Percentiles rank a stretch among this genome's conserved stretches.
Evolutionary conservation across 2,888 invertebrate genomes (phyloP).

Genomic region (Sipha maydis): DNA sequence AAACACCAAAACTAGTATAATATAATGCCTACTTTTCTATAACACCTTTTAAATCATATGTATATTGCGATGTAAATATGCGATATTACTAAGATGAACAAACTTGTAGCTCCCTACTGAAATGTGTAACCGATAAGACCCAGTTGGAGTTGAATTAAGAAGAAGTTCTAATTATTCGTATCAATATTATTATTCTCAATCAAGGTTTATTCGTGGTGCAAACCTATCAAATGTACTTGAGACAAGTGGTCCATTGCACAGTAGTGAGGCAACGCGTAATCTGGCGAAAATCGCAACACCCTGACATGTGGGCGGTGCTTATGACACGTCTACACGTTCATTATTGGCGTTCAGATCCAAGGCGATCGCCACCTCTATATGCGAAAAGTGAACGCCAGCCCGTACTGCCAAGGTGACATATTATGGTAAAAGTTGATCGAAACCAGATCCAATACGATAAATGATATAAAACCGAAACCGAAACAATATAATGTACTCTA

Average conservation of each 20-base stretch:
- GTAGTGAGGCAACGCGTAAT: constrained; percentile 48
- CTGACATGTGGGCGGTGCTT: constrained; percentile 61
- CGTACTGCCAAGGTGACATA: constrained; percentile 56
- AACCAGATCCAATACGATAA: constrained; percentile 60
- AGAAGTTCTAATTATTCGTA: constrained; percentile 29
- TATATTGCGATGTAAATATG: too few species aligned
- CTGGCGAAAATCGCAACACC: constrained; percentile 57
- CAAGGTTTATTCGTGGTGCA: constrained; percentile 12
- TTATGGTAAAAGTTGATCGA: constrained; percentile 61
- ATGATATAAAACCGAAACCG: constrained; percentile 45
- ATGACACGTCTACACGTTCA: constrained; percentile 60
- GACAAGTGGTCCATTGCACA: constrained; percentile 35
- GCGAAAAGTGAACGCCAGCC: constrained; percentile 60
- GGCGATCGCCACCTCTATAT: constrained; percentile 59
- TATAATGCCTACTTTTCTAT: too few species aligned
- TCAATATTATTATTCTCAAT: constrained; percentile 6
- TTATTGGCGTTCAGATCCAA: constrained; percentile 60
- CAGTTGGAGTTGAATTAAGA: background rate
- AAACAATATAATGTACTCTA: constrained; percentile 39
- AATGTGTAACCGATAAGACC: background rate
- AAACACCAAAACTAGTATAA: too few species aligned
- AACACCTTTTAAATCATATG: too few species aligned
- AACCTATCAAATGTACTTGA: constrained; percentile 37
- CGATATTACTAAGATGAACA: too few species aligned
- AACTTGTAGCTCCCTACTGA: too few species aligned